These are phyloP conservation scores for Palythoa grandis DNA, from an alignment of 92 coral and sea anemone genomes.

Conservation along the genomic window DNA sequence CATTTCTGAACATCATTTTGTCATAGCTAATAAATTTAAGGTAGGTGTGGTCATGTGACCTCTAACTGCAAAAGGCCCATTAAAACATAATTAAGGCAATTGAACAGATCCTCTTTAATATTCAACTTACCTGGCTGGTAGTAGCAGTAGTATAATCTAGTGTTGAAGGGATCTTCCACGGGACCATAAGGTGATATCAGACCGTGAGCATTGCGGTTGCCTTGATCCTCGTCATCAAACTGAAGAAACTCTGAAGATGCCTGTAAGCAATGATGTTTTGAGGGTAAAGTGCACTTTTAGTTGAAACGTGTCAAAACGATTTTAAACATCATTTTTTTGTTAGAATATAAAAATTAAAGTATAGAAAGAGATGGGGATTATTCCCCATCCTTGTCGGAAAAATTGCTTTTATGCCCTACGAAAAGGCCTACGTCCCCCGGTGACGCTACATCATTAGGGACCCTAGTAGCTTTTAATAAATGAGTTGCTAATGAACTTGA, in stretches of 20 bases:
- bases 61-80: too few species aligned
- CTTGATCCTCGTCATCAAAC: conserved; percentile 92
- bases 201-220: conserved; percentile 64
- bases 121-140: conserved; percentile 69
- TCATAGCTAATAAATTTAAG: too few species aligned
- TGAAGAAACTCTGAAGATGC: conserved; percentile 73
- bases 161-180: conserved; percentile 74
- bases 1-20: too few species aligned
- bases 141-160: conserved; percentile 81
- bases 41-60: too few species aligned
- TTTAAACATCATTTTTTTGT: background rate
- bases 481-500: too few species aligned
- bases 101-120: background rate
- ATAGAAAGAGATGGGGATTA: background rate
- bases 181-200: conserved; percentile 72
- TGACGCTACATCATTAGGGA: too few species aligned
- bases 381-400: too few species aligned
- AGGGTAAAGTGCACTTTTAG: background rate
- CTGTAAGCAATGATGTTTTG: conserved; percentile 11
- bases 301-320: too few species aligned
- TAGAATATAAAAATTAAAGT: background rate
- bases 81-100: too few species aligned
- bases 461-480: too few species aligned
- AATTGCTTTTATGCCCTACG: too few species aligned
- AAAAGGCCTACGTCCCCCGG: too few species aligned